Conservation (phyloP, 2,888 invertebrate genomes). For the Eupithecia inturbata region DNA sequence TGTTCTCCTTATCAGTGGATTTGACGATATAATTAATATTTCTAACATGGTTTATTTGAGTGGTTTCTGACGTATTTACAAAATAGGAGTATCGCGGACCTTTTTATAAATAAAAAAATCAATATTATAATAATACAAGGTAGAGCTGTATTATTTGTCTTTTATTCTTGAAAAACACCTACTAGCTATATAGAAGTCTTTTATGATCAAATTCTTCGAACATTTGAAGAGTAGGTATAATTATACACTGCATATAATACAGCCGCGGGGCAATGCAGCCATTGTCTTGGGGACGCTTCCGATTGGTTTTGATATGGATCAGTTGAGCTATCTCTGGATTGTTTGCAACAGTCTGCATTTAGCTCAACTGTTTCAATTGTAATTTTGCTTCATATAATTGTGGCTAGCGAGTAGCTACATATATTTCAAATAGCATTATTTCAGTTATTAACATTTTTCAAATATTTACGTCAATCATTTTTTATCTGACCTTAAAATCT, state of each 20-base stretch:
- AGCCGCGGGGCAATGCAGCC: too few relatives aligned
- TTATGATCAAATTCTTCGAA: too few relatives aligned
- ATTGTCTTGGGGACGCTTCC: too few relatives aligned
- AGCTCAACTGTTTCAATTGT: background rate
- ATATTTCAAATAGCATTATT: too few relatives aligned
- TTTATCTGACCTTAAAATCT: too few relatives aligned
- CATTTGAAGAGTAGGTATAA: too few relatives aligned
- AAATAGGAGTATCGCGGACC: background rate
- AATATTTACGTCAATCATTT: too few relatives aligned
- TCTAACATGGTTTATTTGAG: conserved; percentile 2
- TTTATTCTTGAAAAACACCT: background rate
- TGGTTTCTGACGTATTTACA: background rate
- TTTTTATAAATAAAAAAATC: background rate
- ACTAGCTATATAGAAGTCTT: background rate
- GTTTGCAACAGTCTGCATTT: background rate
- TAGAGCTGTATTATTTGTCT: background rate
- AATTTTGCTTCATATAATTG: too few relatives aligned
- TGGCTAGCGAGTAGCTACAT: too few relatives aligned
- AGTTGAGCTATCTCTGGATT: background rate
- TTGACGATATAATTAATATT: background rate
- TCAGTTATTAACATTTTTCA: too few relatives aligned
- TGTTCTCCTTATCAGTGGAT: conserved; percentile 8
- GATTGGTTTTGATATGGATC: background rate
- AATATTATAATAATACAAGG: background rate
- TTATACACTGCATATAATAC: too few relatives aligned